Evolutionary conservation across 2,797 vertebrate species (phyloP).

Genomic region (Sandelia bainsii): DNA sequence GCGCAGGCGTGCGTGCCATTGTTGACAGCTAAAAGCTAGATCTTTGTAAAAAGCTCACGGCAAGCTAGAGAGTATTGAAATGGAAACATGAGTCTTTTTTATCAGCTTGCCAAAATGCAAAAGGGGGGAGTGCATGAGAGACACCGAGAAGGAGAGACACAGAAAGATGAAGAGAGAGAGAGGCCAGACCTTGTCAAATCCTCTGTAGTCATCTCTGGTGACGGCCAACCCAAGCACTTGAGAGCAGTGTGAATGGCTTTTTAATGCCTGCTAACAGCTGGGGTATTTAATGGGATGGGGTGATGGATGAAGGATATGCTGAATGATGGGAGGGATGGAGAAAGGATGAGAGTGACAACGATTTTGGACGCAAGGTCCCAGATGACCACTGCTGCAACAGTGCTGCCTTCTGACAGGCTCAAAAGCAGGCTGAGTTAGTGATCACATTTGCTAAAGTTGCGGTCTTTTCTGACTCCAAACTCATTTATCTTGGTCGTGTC

Average conservation of each 20-base stretch:
- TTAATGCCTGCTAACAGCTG: slow-evolving; percentile 84
- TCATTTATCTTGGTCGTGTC: slow-evolving; percentile 65
- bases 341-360: slow-evolving; percentile 67
- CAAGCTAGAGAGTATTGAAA: slow-evolving; percentile 57
- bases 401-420: slow-evolving; percentile 4
- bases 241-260: slow-evolving; percentile 80
- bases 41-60: slow-evolving; percentile 45
- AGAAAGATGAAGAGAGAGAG: slow-evolving; percentile 36
- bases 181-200: slow-evolving; percentile 61
- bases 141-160: slow-evolving; percentile 44
- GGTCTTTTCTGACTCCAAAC: slow-evolving; percentile 56
- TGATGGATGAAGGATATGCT: slow-evolving; percentile 52
- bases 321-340: slow-evolving; percentile 46
- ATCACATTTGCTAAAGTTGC: slow-evolving; percentile 34
- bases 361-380: slow-evolving; percentile 55
- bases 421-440: slow-evolving; percentile 18
- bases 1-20: slow-evolving; percentile 45
- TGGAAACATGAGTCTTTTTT: slow-evolving; percentile 72
- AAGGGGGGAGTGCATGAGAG: slow-evolving; percentile 49
- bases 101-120: slow-evolving; percentile 70
- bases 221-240: slow-evolving; percentile 80
- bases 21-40: slow-evolving; percentile 61
- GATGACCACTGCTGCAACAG: slow-evolving; percentile 41
- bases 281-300: slow-evolving; percentile 68
- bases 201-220: slow-evolving; percentile 67